Percentiles rank a stretch among this genome's conserved stretches.
Conservation (phyloP, 2,888 invertebrate genomes). For the Phalera bucephala region DNA sequence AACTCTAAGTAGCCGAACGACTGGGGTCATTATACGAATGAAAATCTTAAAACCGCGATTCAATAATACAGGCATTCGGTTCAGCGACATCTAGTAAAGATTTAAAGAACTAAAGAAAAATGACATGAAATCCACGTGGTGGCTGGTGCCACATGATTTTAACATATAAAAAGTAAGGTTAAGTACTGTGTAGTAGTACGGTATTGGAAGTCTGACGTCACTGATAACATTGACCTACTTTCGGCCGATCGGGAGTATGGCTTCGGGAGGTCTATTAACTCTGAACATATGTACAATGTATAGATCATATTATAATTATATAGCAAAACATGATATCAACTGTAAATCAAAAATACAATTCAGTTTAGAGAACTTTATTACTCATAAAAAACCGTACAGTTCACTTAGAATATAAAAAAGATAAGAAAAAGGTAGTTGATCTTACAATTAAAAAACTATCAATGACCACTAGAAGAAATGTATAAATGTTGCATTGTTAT, state of each 20-base stretch:
- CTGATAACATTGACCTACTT: slow-evolving; percentile 8
- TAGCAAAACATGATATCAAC: too few species aligned
- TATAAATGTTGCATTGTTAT: too few species aligned
- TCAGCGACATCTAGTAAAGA: slow-evolving; percentile 18
- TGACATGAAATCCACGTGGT: background rate
- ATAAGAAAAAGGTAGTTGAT: too few species aligned
- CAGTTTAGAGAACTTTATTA: too few species aligned
- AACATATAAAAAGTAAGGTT: background rate
- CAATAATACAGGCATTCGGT: slow-evolving; percentile 7
- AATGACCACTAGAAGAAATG: too few species aligned
- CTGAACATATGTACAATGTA: background rate
- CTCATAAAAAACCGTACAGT: too few species aligned
- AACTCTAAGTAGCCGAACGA: background rate
- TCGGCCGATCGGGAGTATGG: background rate
- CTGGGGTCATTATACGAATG: slow-evolving; percentile 10
- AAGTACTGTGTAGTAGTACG: background rate
- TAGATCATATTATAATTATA: too few species aligned
- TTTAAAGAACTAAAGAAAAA: background rate
- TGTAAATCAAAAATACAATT: too few species aligned
- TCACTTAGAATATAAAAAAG: too few species aligned
- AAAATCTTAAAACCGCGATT: slow-evolving; percentile 9
- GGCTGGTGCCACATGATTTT: too few species aligned
- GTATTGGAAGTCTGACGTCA: background rate
- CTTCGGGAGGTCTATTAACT: background rate
- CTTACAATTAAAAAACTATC: too few species aligned